Conservation (phyloP, 2,888 invertebrate genomes). For the Agriopis aurantiaria region DNA sequence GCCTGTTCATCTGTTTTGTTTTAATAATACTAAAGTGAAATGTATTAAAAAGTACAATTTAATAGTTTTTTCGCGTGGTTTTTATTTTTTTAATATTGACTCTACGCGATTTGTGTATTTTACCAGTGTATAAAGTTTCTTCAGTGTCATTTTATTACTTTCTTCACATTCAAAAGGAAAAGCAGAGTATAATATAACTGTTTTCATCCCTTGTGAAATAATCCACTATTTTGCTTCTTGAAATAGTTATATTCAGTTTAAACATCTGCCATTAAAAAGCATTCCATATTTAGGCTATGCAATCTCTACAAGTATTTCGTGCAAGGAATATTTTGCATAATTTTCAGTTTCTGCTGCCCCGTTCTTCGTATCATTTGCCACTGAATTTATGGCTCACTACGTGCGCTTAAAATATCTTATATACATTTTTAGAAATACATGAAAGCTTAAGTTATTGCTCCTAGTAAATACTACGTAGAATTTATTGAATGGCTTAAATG, state of each 20-base stretch:
- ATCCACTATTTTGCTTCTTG: neutral
- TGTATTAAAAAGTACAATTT: too few relatives aligned
- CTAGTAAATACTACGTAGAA: slow-evolving; percentile 1
- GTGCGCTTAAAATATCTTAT: slow-evolving; percentile 20
- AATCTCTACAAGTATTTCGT: slow-evolving; percentile 7
- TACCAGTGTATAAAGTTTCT: too few relatives aligned
- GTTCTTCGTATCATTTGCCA: slow-evolving; percentile 11
- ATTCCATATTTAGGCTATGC: slow-evolving; percentile 9
- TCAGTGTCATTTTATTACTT: too few relatives aligned
- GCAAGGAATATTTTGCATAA: slow-evolving; percentile 28
- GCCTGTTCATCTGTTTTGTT: too few relatives aligned
- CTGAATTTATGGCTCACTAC: slow-evolving; percentile 23
- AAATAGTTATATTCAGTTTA: neutral
- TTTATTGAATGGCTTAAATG: slow-evolving; percentile 23
- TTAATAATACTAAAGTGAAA: too few relatives aligned
- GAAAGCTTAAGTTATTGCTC: slow-evolving; percentile 1
- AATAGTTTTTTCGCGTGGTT: too few relatives aligned
- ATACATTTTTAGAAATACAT: slow-evolving; percentile 18
- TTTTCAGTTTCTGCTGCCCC: slow-evolving; percentile 24
- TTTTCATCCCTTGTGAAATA: too few relatives aligned
- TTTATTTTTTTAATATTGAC: too few relatives aligned
- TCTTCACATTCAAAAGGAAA: too few relatives aligned
- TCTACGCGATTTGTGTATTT: too few relatives aligned
- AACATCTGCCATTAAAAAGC: neutral
- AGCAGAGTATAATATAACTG: too few relatives aligned